A percentile compares a stretch with the other conserved stretches of the same genome.
These are phyloP conservation scores for Telmatherina bonti DNA, from an alignment of 2,797 vertebrate genomes.

Conservation along the genomic window DNA sequence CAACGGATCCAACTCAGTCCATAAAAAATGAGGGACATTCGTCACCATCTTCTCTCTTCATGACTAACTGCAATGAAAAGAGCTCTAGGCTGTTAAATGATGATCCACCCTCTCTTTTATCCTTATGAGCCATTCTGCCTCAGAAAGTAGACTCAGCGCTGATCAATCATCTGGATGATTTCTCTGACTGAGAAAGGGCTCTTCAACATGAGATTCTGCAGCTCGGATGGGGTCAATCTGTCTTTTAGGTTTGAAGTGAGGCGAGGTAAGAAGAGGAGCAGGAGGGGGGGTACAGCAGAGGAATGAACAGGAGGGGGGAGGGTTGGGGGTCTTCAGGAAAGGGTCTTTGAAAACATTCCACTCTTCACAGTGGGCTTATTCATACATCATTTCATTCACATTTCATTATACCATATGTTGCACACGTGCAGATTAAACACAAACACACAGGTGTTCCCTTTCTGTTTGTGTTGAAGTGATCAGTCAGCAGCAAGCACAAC, in stretches of 20 bases:
- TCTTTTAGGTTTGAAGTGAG: constrained; percentile 42
- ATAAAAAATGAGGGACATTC: background rate
- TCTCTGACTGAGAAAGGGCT: background rate
- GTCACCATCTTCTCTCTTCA: no score
- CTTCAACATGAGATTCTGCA: constrained; percentile 10
- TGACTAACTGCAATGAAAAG: constrained; percentile 12
- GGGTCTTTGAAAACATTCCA: constrained; percentile 73
- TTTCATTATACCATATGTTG: constrained; percentile 33
- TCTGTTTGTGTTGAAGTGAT: background rate
- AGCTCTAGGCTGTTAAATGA: background rate
- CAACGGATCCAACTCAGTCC: background rate
- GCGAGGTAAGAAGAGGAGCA: constrained; percentile 40
- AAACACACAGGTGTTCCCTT: constrained; percentile 3
- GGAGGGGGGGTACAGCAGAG: constrained; percentile 54
- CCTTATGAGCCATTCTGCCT: constrained; percentile 1
- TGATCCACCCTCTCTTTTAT: background rate
- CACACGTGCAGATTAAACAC: constrained; percentile 1
- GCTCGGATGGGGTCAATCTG: constrained; percentile 18
- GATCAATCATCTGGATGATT: constrained; percentile 36
- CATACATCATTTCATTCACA: constrained; percentile 60
- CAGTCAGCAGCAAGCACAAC: background rate
- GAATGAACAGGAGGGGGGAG: constrained; percentile 67
- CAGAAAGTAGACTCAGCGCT: background rate
- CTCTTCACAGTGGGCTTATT: constrained; percentile 67
- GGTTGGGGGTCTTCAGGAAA: constrained; percentile 59